Percentiles rank a stretch among this genome's conserved stretches.
Evolutionary conservation across 2,888 invertebrate species (phyloP).

Genomic region (Drosophila barbarae): DNA sequence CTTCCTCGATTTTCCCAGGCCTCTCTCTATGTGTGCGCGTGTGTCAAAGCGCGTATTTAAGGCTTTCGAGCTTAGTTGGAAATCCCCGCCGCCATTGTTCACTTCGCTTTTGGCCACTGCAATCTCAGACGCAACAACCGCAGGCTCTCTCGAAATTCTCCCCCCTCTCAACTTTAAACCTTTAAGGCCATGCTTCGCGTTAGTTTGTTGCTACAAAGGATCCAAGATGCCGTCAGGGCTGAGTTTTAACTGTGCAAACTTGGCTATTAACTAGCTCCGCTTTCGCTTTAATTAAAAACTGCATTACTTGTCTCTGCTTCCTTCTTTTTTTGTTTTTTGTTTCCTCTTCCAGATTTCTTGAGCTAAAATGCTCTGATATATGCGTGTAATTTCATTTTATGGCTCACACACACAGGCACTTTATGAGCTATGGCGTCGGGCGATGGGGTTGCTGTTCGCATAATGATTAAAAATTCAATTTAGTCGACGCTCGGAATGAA

Average conservation of each 20-base stretch:
- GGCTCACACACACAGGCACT: slow-evolving; percentile 18
- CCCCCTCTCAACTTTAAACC: neutral
- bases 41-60: slow-evolving; percentile 50
- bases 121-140: slow-evolving; percentile 39
- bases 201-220: slow-evolving; percentile 55
- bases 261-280: slow-evolving; percentile 40
- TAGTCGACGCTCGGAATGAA: slow-evolving; percentile 43
- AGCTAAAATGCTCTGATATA: slow-evolving; percentile 51
- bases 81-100: slow-evolving; percentile 67
- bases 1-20: slow-evolving; percentile 14
- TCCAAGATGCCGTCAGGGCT: slow-evolving; percentile 21
- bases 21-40: slow-evolving; percentile 11
- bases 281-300: slow-evolving; percentile 66
- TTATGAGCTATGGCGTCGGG: slow-evolving; percentile 12
- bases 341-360: slow-evolving; percentile 43
- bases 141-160: slow-evolving; percentile 1
- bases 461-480: slow-evolving; percentile 67
- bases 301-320: slow-evolving; percentile 47
- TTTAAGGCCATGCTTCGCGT: slow-evolving; percentile 44
- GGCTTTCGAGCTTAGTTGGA: slow-evolving; percentile 59
- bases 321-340: slow-evolving; percentile 12
- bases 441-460: slow-evolving; percentile 25
- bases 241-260: slow-evolving; percentile 58
- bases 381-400: slow-evolving; percentile 63
- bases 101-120: slow-evolving; percentile 46